Conservation (phyloP, 2,888 invertebrate genomes). For the Nebria brevicollis region DNA sequence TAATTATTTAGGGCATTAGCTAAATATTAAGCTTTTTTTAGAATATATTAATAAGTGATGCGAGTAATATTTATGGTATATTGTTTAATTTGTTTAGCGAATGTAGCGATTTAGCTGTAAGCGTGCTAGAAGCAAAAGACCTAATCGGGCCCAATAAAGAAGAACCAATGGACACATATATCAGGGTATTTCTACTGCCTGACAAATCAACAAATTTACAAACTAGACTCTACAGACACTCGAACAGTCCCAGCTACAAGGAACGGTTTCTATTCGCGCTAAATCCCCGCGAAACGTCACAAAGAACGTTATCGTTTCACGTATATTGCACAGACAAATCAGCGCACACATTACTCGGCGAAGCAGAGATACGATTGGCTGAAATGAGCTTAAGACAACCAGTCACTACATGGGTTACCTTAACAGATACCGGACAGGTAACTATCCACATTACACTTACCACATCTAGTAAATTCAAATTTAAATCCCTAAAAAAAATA, state of each 20-base stretch:
- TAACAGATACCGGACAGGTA: slow-evolving; percentile 78
- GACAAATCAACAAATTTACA: slow-evolving; percentile 75
- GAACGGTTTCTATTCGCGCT: slow-evolving; percentile 78
- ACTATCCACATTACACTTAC: slow-evolving; percentile 38
- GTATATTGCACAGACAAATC: slow-evolving; percentile 73
- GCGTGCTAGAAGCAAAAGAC: slow-evolving; percentile 81
- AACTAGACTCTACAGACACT: slow-evolving; percentile 75
- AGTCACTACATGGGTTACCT: slow-evolving; percentile 81
- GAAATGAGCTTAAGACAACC: slow-evolving; percentile 73
- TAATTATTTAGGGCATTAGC: no score
- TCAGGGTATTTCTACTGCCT: slow-evolving; percentile 78
- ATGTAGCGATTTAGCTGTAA: slow-evolving; percentile 70
- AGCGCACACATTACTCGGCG: slow-evolving; percentile 72
- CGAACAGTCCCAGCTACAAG: slow-evolving; percentile 79
- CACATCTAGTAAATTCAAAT: not conserved
- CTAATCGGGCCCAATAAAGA: slow-evolving; percentile 71
- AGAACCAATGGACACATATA: slow-evolving; percentile 76
- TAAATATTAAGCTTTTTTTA: no score
- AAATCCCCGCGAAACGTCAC: slow-evolving; percentile 68
- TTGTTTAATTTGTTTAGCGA: slow-evolving; percentile 58
- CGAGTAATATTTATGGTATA: not conserved
- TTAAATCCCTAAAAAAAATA: not conserved
- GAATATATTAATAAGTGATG: not conserved
- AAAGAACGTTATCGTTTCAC: slow-evolving; percentile 73
- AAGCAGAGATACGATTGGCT: slow-evolving; percentile 74